Evolutionary conservation across 2,113 vertebrate genomes (phyloP), one percentile per base, ranked within the genome.

Genomic region (Mastomys coucha): DNA sequence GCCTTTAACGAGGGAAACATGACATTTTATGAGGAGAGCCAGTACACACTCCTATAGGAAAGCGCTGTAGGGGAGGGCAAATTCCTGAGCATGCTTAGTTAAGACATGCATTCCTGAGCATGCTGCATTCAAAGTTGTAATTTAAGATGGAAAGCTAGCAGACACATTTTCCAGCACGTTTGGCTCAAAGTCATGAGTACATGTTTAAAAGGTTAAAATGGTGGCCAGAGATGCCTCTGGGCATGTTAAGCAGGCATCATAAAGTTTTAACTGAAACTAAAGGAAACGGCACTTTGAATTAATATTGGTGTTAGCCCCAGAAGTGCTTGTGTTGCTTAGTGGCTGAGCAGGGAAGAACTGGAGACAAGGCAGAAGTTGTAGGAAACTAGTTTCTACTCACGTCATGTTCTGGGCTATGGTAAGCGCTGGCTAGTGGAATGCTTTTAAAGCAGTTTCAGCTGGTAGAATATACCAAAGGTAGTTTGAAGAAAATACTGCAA

Each of bases 401-500:
- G 89, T 51, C 42, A n/a, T 31, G 33, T 33, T 94, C 65, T 51
- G 65, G 72, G 42, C n/a, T 94, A 9, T 63, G 56, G n/a, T 76
- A 88, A 92, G n/a, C 33, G 51, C 2, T 73, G 51, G 42, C 31
- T 90, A 33, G 60, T 53, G 49, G 70, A 92, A 10, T 5, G 7
- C 17, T 17, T 28, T 69, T 89, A 73, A 94, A 93, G 86, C 42
- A 17, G 22, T 85, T 22, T 94, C 0, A 42, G 42, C 20, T 63
- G 39, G 49, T 4, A 7, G 85, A 69, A 67, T 20, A 73, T 31
- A 11, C 4, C 58, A 69, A 69, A 87, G 63, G 49, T 86, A 9
- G n/a, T 84, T 63, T 42, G 76, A 94, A 91, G 67, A 93, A 92
- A 67, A 78, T 39, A 89, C 4, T 82, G 20, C 80, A 93, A 51